These are phyloP conservation scores for Oncorhynchus mykiss DNA, from an alignment of 2,113 vertebrate genomes.

Conservation along the genomic window DNA sequence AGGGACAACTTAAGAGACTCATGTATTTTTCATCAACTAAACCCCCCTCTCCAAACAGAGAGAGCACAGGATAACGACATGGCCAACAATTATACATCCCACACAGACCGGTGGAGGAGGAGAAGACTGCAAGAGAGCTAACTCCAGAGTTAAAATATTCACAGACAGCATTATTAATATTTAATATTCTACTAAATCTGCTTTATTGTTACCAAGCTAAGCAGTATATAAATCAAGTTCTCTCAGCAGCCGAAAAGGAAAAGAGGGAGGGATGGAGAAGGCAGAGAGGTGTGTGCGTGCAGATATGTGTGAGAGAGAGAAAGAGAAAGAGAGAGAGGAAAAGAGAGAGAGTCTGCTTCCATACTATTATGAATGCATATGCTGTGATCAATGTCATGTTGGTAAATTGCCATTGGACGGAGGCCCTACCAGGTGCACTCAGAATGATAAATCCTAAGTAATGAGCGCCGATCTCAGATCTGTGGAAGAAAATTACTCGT, in stretches of 20 bases:
- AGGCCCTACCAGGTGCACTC: constrained; percentile 15
- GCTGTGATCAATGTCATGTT: constrained; percentile 25
- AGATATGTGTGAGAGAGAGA: background rate
- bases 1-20: constrained; percentile 12
- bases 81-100: constrained; percentile 10
- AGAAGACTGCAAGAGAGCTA: constrained; percentile 9
- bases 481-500: background rate
- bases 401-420: constrained; percentile 40
- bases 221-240: constrained; percentile 35
- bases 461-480: constrained; percentile 3
- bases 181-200: constrained; percentile 36
- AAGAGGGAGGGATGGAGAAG: background rate
- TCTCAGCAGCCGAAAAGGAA: background rate
- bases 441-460: constrained; percentile 31
- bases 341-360: background rate
- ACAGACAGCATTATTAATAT: constrained; percentile 43
- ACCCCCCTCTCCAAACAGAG: background rate
- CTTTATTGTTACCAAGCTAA: constrained; percentile 34
- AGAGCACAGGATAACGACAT: background rate
- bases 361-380: constrained; percentile 20
- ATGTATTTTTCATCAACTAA: constrained; percentile 31
- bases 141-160: constrained; percentile 36
- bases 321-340: background rate
- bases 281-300: background rate
- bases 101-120: constrained; percentile 11